Evolutionary conservation across 2,797 vertebrate genomes (phyloP), one percentile per base, ranked within the genome.

Genomic region (Helostoma temminkii): DNA sequence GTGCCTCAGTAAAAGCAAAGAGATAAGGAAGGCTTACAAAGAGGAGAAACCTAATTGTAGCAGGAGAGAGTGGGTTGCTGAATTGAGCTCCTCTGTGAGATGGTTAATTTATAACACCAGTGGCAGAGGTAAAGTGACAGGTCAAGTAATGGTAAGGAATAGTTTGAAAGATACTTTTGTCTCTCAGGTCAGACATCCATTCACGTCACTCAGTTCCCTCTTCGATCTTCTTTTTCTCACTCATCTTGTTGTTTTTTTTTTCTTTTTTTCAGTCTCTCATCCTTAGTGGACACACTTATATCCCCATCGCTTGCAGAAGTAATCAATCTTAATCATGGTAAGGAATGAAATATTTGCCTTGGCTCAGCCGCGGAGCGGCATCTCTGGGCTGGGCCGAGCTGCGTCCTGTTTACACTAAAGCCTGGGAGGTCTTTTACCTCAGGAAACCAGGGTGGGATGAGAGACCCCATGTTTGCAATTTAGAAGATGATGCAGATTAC

Each of bases 41-140:
- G 77, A 85, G 59, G 64, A 84, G 81, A 87, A 89, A 86, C 78
- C 82, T 89, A 88, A 89, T 90, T 91, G 87, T 84, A 81, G 71
- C n/a, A 76, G 65, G 75, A 88, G 64, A 80, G 83, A 81, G 83
- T 73, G 63, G 77, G 59, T 61, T 81, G 77, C 80, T 73, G 82
- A 76, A 86, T 76, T 54, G 78, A 78, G 77, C 81, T 83, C 70
- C 73, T 88, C 84, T 83, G 87, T 86, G 76, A 86, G 83, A 91
- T 91, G 85, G 87, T 91, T 93, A 83, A 93, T 93, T 93, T 92
- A 94, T 93, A 91, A 91, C 73, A 85, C 36, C 45, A 22, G 80
- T 61, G 71, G 83, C 57, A 49, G 74, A 65, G 76, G 72, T 84
- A 78, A 85, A 82, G 79, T 91, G 91, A 92, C 90, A 83, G 87